These are phyloP conservation scores for Myiothlypis coronata DNA, from an alignment of 2,797 vertebrate species.

Conservation along the genomic window DNA sequence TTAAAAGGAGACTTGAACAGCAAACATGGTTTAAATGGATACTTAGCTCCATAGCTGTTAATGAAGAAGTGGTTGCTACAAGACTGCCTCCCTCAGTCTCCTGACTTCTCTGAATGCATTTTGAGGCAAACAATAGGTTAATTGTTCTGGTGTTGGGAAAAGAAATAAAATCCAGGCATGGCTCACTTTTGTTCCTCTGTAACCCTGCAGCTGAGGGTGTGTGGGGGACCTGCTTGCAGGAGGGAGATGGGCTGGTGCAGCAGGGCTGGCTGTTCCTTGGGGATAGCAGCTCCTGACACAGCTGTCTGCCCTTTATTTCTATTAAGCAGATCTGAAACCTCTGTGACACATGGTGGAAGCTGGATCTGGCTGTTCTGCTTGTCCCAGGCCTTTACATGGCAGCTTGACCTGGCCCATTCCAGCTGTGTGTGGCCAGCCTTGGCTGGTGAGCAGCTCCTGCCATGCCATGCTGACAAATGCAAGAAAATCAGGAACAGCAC, in stretches of 20 bases:
- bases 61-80: not conserved
- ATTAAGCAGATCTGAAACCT: not conserved
- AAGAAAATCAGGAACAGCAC: conserved; percentile 25
- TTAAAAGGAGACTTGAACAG: not conserved
- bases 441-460: not conserved
- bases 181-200: not conserved
- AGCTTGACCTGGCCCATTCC: not conserved
- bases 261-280: not conserved
- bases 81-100: not conserved
- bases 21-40: not conserved
- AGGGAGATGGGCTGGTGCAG: not conserved
- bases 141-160: not conserved
- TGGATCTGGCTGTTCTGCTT: not conserved
- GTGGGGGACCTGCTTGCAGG: not conserved
- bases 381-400: not conserved
- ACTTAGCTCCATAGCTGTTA: not conserved
- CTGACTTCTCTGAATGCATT: not conserved
- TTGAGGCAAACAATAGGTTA: not conserved
- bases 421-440: fast-evolving
- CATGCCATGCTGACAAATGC: not conserved
- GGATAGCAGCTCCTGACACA: not conserved
- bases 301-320: not conserved
- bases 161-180: not conserved
- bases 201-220: not conserved
- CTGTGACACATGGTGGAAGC: fast-evolving